A percentile compares a stretch with the other conserved stretches of the same genome.
These are phyloP conservation scores for Capreolus pygargus DNA, from an alignment of 2,113 vertebrate genomes.

Conservation along the genomic window DNA sequence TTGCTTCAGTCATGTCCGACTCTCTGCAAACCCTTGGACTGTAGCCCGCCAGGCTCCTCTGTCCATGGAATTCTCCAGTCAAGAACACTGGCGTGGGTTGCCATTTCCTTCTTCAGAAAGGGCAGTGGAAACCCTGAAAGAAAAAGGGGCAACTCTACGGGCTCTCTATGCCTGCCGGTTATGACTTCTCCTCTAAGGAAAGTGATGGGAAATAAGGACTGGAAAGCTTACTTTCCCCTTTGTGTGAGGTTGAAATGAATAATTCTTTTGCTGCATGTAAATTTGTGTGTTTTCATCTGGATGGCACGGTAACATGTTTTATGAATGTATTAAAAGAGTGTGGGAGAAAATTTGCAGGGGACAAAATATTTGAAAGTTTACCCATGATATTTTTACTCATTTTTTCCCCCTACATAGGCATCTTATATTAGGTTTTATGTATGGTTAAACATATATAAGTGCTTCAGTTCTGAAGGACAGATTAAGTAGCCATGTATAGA, in stretches of 20 bases:
- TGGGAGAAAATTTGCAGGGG: not conserved
- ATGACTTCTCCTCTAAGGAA: not conserved
- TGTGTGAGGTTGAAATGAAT: not conserved
- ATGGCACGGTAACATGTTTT: not conserved
- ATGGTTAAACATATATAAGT: not conserved
- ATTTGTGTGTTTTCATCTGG: not conserved
- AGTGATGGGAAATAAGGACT: not conserved
- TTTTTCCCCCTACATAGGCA: not conserved
- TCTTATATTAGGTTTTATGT: not conserved
- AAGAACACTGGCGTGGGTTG: not conserved
- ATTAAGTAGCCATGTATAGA: not conserved
- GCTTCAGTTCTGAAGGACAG: not conserved
- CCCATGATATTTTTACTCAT: not conserved
- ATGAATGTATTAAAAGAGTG: not conserved
- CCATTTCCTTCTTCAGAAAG: not conserved
- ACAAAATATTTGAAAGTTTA: not conserved
- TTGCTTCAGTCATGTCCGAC: rapidly evolving
- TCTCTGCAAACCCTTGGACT: not conserved
- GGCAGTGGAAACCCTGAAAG: not conserved
- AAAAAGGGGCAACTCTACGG: not conserved
- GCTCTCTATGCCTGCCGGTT: not conserved
- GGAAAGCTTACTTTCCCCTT: not conserved
- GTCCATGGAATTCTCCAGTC: not conserved
- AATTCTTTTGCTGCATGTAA: not conserved
- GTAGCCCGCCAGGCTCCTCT: not conserved